phyloP scores from a whole-genome alignment of 2,888 invertebrate species.

The Napeogenes sylphis region DNA sequence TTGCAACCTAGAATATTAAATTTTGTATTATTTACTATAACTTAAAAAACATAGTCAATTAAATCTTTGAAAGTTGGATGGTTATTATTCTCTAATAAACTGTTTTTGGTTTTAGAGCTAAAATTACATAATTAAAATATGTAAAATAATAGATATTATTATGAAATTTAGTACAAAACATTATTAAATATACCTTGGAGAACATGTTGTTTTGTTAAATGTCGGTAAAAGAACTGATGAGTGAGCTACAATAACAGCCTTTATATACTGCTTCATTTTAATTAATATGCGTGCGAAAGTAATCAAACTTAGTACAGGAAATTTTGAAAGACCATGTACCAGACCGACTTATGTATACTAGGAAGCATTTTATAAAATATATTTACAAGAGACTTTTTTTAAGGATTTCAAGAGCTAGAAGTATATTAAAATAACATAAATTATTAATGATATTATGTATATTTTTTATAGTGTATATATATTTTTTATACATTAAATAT shows the following conservation, averaged over 20 bases:
- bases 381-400: too few relatives aligned
- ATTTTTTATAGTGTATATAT: too few relatives aligned
- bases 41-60: too few relatives aligned
- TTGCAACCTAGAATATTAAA: constrained; percentile 5
- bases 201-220: constrained; percentile 35
- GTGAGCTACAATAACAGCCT: constrained; percentile 27
- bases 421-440: not conserved
- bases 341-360: constrained; percentile 33
- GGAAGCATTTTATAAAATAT: constrained; percentile 23
- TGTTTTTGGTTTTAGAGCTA: too few relatives aligned
- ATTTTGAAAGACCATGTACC: constrained; percentile 32
- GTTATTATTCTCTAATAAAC: too few relatives aligned
- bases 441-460: too few relatives aligned
- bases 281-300: constrained; percentile 21
- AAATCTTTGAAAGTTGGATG: too few relatives aligned
- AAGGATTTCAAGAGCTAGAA: not conserved
- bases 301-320: constrained; percentile 32
- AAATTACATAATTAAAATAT: too few relatives aligned
- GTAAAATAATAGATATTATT: not conserved
- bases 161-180: too few relatives aligned
- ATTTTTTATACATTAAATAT: too few relatives aligned
- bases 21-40: not conserved
- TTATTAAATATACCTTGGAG: constrained; percentile 32
- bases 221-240: constrained; percentile 35
- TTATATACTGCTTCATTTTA: constrained; percentile 34